Conservation (phyloP, 1,140 invertebrate genomes). For the Aphaenogaster rudis region DNA sequence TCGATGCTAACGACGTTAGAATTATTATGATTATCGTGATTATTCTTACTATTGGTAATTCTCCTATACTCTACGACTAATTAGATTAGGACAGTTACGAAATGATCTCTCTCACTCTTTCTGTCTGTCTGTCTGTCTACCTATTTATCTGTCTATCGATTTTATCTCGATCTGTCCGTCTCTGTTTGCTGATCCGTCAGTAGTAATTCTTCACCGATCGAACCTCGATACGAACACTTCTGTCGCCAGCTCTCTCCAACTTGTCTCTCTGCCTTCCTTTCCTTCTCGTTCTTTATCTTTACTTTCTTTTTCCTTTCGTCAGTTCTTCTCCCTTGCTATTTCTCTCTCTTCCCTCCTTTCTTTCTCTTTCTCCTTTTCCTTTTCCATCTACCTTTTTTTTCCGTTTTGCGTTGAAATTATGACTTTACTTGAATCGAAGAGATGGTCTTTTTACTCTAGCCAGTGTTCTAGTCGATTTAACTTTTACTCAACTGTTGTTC, state of each 20-base stretch:
- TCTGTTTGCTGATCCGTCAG: constrained; percentile 51
- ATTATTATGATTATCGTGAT: constrained; percentile 79
- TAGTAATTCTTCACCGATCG: constrained; percentile 52
- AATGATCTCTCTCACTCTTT: constrained; percentile 66
- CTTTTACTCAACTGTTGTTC: constrained; percentile 83
- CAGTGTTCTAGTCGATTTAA: constrained; percentile 80
- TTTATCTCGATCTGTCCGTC: constrained; percentile 39
- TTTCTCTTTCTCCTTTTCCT: background rate
- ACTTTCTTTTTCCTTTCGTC: background rate
- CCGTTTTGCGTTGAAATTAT: constrained; percentile 64
- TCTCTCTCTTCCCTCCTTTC: background rate
- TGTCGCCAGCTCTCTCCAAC: constrained; percentile 39
- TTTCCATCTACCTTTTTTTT: constrained; percentile 10
- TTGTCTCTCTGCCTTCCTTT: constrained; percentile 19
- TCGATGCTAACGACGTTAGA: constrained; percentile 77
- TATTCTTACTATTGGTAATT: constrained; percentile 79
- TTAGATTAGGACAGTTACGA: constrained; percentile 77
- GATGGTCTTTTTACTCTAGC: constrained; percentile 77
- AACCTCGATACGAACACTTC: constrained; percentile 50
- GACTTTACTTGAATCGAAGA: constrained; percentile 63
- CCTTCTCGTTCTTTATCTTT: constrained; percentile 12
- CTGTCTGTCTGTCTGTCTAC: constrained; percentile 13
- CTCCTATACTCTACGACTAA: constrained; percentile 79
- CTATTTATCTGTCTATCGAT: constrained; percentile 8
- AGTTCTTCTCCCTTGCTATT: background rate